Evolutionary conservation across 2,888 invertebrate species (phyloP), one percentile per base, ranked within the genome.

Genomic region (Caenorhabditis drosophilae): DNA sequence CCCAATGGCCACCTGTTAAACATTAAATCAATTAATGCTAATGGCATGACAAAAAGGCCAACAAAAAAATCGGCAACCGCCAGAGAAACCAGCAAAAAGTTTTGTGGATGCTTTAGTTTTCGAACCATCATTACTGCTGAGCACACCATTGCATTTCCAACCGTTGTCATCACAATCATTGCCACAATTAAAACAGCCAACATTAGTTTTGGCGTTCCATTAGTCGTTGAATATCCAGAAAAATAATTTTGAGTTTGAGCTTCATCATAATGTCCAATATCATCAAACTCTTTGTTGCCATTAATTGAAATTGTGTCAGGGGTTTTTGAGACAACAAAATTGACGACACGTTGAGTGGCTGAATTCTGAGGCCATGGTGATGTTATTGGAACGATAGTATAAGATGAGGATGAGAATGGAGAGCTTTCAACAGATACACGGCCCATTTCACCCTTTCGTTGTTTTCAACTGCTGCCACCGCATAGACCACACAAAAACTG

Each of bases 41-140:
- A 80, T 6, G 87, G 87, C 87, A 87, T 87, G 20, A 87, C 87
- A 16, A 87, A 76, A 2, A 86, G 70, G 1, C 86, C 87, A 15
- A 87, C 87, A 26, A 86, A 83, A 49, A 87, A 81, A 73, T 87
- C 87, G 0, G 87, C 86, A n/a, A 87, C 84, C 1, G 87, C 87
- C 59, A 87, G 78, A 31, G 87, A 86, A 54, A 86, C 84, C 38
- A 85, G 83, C 20, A 85, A 75, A 51, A 84, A 78, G 53, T 79
- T 78, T 50, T 70, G 60, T 1, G 77, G 77, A 26, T 74, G 59
- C 57, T 85, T 84, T 9, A 87, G 78, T 62, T 85, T 84, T 35
- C 84, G 83, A 1, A 88, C 87, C 23, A 87, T 78, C n/a, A 84
- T 83, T n/a, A 88, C 87, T 0, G 87, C 87, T 9, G 86, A 82